Evolutionary conservation across 2,113 vertebrate species (phyloP).

Genomic region (Bubo scandiacus): DNA sequence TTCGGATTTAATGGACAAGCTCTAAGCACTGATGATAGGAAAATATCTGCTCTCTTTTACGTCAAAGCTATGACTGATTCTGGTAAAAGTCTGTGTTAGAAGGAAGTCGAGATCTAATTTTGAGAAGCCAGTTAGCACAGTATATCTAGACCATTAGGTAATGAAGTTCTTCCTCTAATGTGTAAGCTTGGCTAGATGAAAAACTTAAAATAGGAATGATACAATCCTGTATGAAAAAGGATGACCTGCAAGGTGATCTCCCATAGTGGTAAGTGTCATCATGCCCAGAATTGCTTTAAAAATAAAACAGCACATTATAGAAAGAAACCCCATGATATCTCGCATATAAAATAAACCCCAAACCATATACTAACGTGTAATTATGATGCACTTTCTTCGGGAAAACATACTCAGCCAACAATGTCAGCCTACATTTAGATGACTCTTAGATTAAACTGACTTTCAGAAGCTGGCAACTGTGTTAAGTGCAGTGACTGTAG

Average conservation of each 20-base stretch:
- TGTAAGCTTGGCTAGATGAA: neutral
- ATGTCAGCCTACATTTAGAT: neutral
- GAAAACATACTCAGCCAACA: neutral
- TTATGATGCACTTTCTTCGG: neutral
- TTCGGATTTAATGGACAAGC: neutral
- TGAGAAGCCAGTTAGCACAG: neutral
- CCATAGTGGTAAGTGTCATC: neutral
- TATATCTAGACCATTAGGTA: neutral
- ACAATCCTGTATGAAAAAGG: neutral
- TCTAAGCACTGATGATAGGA: neutral
- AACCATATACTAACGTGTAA: rapidly evolving
- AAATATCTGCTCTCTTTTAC: neutral
- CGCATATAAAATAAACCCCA: neutral
- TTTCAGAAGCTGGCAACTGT: neutral
- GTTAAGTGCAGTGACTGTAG: neutral
- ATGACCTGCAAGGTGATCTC: neutral
- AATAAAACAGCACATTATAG: neutral
- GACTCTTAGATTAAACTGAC: neutral
- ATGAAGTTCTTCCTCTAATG: neutral
- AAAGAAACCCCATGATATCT: neutral
- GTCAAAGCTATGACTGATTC: neutral
- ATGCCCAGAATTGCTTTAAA: neutral
- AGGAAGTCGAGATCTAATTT: neutral
- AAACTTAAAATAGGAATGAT: neutral
- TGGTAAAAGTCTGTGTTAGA: neutral